Evolutionary conservation across 2,113 vertebrate species (phyloP), one percentile per base, ranked within the genome.

Genomic region (Atractosteus spatula): DNA sequence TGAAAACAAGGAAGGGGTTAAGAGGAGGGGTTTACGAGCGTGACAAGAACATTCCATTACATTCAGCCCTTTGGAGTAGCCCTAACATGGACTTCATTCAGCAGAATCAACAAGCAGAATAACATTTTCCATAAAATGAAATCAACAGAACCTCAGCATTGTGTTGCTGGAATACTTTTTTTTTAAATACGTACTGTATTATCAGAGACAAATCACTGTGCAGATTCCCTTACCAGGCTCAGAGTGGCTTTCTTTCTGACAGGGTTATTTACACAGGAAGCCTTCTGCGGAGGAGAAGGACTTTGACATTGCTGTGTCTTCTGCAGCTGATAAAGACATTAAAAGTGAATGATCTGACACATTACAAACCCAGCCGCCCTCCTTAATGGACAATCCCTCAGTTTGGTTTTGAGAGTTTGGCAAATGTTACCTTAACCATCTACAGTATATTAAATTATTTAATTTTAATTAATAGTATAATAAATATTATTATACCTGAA

Each of bases 161-260:
- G 42, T 17, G 12, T 14, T 56, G 29, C 72, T 61, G 10, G n/a
- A 68, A 68, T 54, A 42, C 72, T 54, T 17, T 12, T 74, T 62
- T n/a, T n/a, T 43, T 11, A 62, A 74, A 55, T 45, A 14, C 10
- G 41, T 68, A 29, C 29, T 29, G 29, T 29, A 56, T 68, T 16
- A 16, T 11, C 0, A 17, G 54, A 41, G 55, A 47, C 4, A 61
- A 62, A 55, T 67, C 16, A 29, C 59, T 3, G 13, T 14, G 6
- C 8, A 41, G 6, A 6, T 56, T 47, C 63, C 3, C 41, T 43
- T 59, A 16, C 8, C 43, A 29, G 55, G 47, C 71, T 11, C 55
- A 41, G n/a, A 57, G 64, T 57, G 55, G 3, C 13, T 12, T 29
- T 72, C 13, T 54, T 14, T 65, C 17, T 62, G 59, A 41, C 44